Base-by-base conservation (phyloP, 2,113 vertebrate species). In the Mesitornis unicolor region DNA sequence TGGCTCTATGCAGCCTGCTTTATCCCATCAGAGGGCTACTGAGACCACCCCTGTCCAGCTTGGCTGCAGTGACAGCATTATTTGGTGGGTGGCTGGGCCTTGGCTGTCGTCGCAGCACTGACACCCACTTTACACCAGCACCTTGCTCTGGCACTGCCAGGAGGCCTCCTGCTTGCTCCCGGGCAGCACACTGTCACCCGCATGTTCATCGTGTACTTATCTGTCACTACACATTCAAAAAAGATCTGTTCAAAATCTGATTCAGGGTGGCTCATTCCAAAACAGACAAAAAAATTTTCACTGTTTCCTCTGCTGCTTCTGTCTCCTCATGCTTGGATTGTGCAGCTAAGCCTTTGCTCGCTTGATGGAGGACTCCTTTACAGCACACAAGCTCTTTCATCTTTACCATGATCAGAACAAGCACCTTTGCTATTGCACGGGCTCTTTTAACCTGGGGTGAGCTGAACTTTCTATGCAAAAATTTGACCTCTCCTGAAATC, bases 381-480 rank as follows among this genome's bases (percentile, higher is more conserved):
- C 16, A 85, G n/a, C 75, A 69, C 84, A 85, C 33, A 48, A 79
- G 33, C 9, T 33, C 65, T 90, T 88, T 94, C 60, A 84, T 92
- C 85, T 92, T 78, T 47, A n/a, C 45, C 65, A 48, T 75, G 82
- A 93, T 80, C 88, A 95, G 83, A 95, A 86, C 19, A 93, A 87
- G 88, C 83, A 93, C 68, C 70, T 91, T 89, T 94, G 38, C 78
- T 87, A 25, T 70, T 92, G 78, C 61, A 35, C 50, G 78, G 86
- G 42, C 76, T 45, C 85, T 90, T 90, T 93, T 65, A 78, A 94
- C 84, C 73, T 38, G 29, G 40, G 56, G 85, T 70, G 76, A 95
- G 64, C 38, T 90, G 92, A 94, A 96, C 90, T 90, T 95, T 28
- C 92, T 92, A 82, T 84, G 91, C 83, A 86, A 96, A 92, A 81